Percentiles rank a stretch among this genome's conserved stretches.
These are phyloP conservation scores for Cephus pygmeus DNA, from an alignment of 2,888 invertebrate species.

Conservation along the genomic window DNA sequence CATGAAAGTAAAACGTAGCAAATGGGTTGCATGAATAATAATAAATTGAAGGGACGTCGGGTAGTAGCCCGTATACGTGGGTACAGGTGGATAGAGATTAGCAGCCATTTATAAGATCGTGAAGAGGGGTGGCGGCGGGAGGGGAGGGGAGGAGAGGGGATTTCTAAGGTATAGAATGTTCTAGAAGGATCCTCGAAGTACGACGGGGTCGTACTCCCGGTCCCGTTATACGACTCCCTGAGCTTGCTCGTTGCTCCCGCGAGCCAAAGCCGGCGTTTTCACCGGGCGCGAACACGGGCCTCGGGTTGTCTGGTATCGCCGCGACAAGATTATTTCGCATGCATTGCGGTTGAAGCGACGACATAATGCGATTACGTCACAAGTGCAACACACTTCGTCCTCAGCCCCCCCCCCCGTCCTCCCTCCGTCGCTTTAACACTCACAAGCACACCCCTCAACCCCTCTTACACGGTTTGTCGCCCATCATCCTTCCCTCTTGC, in stretches of 20 bases:
- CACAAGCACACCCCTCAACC: not conserved
- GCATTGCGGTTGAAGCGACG: conserved; percentile 38
- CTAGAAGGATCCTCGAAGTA: not conserved
- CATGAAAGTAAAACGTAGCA: conserved; percentile 52
- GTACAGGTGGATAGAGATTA: not conserved
- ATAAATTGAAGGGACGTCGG: conserved; percentile 9
- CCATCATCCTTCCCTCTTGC: not conserved
- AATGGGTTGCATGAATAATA: conserved; percentile 50
- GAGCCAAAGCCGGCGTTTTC: not conserved
- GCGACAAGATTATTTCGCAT: conserved; percentile 45
- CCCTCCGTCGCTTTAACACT: not conserved
- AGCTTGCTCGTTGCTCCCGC: not conserved
- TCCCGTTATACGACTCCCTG: not conserved
- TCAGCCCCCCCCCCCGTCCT: not conserved
- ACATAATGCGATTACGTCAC: conserved; percentile 38
- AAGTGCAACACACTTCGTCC: conserved; percentile 11
- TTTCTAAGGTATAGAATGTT: not conserved
- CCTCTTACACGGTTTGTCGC: not conserved
- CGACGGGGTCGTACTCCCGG: not conserved
- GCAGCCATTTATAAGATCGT: not conserved
- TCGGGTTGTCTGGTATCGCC: conserved; percentile 38
- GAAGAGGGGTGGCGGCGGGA: not conserved
- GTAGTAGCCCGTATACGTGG: not conserved
- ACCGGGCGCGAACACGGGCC: conserved; percentile 20
- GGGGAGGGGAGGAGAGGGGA: not conserved